Percentiles rank a stretch among this genome's conserved stretches.
Conservation (phyloP, 2,113 vertebrate species). For the Mesembrinibis cayennensis region DNA sequence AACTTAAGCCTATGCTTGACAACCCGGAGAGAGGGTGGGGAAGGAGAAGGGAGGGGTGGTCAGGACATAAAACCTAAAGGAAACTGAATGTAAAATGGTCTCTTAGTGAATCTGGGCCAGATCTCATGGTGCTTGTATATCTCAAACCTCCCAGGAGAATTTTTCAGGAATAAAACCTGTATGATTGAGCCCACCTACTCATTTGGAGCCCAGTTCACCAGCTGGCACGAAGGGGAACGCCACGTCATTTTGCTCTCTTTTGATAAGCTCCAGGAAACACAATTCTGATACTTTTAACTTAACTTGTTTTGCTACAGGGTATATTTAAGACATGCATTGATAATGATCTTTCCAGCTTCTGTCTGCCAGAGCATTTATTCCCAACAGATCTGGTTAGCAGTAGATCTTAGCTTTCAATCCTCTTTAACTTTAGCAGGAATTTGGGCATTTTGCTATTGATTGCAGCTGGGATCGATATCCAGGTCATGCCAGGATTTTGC, state of each 20-base stretch:
- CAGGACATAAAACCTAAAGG: not conserved
- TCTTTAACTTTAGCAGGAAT: not conserved
- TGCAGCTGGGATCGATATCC: not conserved
- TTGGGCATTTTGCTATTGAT: not conserved
- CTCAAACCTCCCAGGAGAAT: not conserved
- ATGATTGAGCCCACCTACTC: not conserved
- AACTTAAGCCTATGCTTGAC: slow-evolving; percentile 2
- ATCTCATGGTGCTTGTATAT: not conserved
- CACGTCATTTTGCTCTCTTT: not conserved
- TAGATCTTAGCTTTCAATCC: not conserved
- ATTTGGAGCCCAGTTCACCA: not conserved
- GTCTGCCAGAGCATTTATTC: not conserved
- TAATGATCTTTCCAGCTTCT: not conserved
- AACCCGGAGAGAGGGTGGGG: slow-evolving; percentile 6
- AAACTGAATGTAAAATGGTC: not conserved
- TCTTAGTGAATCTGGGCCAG: not conserved
- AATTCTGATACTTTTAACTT: not conserved
- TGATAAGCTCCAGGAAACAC: not conserved
- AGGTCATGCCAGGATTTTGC: not conserved
- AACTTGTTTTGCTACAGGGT: not conserved
- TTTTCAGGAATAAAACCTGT: not conserved
- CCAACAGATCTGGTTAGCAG: not conserved
- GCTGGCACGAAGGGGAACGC: not conserved
- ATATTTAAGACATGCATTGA: not conserved
- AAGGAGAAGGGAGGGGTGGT: not conserved